Evolutionary conservation across 2,113 vertebrate species (phyloP).

Genomic region (Lycocorax pyrrhopterus): DNA sequence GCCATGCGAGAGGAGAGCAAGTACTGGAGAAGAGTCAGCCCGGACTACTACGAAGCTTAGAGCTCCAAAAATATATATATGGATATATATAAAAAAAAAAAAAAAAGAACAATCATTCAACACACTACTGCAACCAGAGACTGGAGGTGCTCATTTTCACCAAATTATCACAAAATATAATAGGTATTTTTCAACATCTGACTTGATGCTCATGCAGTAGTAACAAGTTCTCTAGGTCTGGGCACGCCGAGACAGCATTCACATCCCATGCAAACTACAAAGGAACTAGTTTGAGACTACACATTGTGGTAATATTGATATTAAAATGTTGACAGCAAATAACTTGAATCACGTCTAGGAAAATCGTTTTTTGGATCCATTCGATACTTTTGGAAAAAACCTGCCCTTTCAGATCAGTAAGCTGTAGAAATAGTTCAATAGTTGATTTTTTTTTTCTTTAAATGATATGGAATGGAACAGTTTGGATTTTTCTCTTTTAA

Average conservation of each 20-base stretch:
- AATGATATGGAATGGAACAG: conserved; percentile 59
- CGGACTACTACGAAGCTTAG: conserved; percentile 81
- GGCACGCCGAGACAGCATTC: conserved; percentile 83
- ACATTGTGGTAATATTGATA: conserved; percentile 83
- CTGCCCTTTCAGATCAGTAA: conserved; percentile 27
- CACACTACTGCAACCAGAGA: conserved; percentile 77
- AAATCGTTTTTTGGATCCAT: conserved; percentile 75
- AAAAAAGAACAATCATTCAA: conserved; percentile 73
- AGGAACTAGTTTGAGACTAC: conserved; percentile 82
- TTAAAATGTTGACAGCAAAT: conserved; percentile 77
- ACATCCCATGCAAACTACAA: conserved; percentile 89
- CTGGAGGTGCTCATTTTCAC: conserved; percentile 73
- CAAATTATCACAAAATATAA: conserved; percentile 76
- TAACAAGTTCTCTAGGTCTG: conserved; percentile 75
- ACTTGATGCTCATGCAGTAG: conserved; percentile 82
- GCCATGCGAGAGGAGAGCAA: conserved; percentile 83
- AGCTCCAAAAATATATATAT: conserved; percentile 79
- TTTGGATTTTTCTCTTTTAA: conserved; percentile 6
- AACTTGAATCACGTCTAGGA: conserved; percentile 69
- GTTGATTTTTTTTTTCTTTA: not conserved
- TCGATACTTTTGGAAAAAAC: conserved; percentile 55
- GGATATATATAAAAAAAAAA: conserved; percentile 59
- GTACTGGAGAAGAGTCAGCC: conserved; percentile 80
- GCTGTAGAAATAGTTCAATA: conserved; percentile 19
- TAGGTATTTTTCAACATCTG: conserved; percentile 74